Conservation (phyloP, 2,888 invertebrate genomes). For the Pardosa pseudoannulata region DNA sequence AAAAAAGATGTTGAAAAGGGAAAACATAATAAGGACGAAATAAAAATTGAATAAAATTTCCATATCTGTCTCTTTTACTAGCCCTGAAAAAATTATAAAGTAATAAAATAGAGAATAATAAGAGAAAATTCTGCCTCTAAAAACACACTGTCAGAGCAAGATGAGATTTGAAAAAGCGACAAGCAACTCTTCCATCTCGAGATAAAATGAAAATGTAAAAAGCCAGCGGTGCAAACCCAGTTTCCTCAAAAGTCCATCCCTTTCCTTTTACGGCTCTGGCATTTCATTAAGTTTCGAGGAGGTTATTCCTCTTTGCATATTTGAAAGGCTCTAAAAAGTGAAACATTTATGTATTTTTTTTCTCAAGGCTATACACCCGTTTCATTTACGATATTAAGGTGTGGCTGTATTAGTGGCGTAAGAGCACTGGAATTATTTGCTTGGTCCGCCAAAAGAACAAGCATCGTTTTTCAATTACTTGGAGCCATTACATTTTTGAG, state of each 20-base stretch:
- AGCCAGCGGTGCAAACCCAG: background rate
- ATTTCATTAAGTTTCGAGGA: slow-evolving; percentile 62
- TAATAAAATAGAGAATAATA: too few species aligned
- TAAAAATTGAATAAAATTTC: too few species aligned
- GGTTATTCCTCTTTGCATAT: slow-evolving; percentile 68
- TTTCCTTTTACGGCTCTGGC: slow-evolving; percentile 41
- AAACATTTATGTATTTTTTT: slow-evolving; percentile 57
- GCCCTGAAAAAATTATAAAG: too few species aligned
- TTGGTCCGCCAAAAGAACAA: slow-evolving; percentile 52
- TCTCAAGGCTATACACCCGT: slow-evolving; percentile 55
- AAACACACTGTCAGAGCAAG: too few species aligned
- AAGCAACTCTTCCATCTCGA: too few species aligned
- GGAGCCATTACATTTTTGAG: slow-evolving; percentile 59
- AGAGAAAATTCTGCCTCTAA: too few species aligned
- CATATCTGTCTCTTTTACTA: too few species aligned
- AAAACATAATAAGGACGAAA: too few species aligned
- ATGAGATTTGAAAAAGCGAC: too few species aligned
- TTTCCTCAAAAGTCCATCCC: background rate
- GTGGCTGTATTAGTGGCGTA: slow-evolving; percentile 65
- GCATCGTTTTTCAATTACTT: slow-evolving; percentile 70
- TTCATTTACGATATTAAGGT: slow-evolving; percentile 70
- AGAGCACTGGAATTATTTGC: slow-evolving; percentile 64
- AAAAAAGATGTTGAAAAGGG: too few species aligned
- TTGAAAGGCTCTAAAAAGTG: slow-evolving; percentile 50
- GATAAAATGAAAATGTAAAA: too few species aligned